Base-by-base conservation (phyloP, 1,140 invertebrate species). In the Littorina saxatilis region DNA sequence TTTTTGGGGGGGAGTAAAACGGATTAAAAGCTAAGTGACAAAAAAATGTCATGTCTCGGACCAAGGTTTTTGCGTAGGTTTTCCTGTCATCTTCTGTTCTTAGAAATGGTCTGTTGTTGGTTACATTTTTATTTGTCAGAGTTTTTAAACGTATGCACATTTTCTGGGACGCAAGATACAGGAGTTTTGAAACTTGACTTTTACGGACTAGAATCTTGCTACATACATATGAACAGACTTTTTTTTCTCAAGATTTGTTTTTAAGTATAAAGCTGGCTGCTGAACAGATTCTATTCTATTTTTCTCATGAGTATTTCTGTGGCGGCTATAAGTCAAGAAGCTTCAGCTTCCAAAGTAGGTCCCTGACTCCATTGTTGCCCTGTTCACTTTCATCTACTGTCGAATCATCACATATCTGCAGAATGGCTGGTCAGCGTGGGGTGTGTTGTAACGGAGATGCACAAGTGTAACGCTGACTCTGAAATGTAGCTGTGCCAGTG, bases 401-500 rank as follows among this genome's bases (percentile, higher is more conserved):
- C 32, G 52, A 61, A 77, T 72, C 68, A 77, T 78, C 76, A 61
- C 76, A 78, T 78, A 78, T 78, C 76, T 78, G 76, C 76, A 78
- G 58, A 75, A 78, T 78, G 76, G 76, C 76, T 78, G 55, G 58
- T 61, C 55, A 58, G 55, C 55, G 17, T 78, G 76, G 15, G 32
- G n/a, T 73, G 40, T 50, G 43, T n/a, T 50, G 70, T 61, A 52
- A 73, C 35, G 1, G n/a, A 35, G 23, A 23, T 73, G 43, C 20
- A 9, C 20, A 43, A 50, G 70, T 73, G n/a, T n/a, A 50, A n/a
- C 43, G 43, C 43, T 47, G 43, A 23, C 39, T 73, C n/a, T 50
- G 37, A 50, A 11, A 4, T 4, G 70, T 13, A 27, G 39, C n/a
- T 73, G 27, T 47, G 40, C 50, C 4, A 39, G n/a, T 23, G 23